Percentiles rank a stretch among this genome's conserved stretches.
Conservation (phyloP, 2,888 invertebrate species). For the Drosophila basisetae region DNA sequence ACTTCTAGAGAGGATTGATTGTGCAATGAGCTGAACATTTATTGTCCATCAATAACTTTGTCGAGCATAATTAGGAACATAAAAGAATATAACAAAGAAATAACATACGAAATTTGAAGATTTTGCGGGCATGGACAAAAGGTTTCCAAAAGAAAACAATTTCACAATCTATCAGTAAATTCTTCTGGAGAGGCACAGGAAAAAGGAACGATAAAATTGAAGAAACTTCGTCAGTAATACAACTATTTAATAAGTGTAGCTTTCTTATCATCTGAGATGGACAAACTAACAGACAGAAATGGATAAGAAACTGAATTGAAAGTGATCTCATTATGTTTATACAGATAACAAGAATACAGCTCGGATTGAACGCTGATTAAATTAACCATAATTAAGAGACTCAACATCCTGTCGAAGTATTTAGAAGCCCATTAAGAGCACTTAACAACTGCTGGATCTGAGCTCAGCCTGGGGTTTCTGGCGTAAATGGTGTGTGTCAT, state of each 20-base stretch:
- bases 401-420: conserved; percentile 53
- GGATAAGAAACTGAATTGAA: not conserved
- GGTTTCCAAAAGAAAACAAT: not conserved
- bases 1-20: no score
- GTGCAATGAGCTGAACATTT: no score
- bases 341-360: not conserved
- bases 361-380: not conserved
- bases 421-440: conserved; percentile 31
- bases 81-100: rapidly evolving
- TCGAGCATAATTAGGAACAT: not conserved
- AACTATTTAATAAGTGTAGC: not conserved
- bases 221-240: not conserved
- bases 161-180: not conserved
- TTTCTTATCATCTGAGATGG: not conserved
- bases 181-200: rapidly evolving
- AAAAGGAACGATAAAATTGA: not conserved
- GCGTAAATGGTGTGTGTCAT: conserved; percentile 74
- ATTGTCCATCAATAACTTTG: not conserved
- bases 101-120: not conserved
- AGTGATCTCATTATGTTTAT: not conserved
- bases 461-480: conserved; percentile 41
- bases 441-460: conserved; percentile 44
- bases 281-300: not conserved
- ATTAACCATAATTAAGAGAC: conserved; percentile 23
- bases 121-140: no score